Evolutionary conservation across 2,888 invertebrate species (phyloP).

Genomic region (Chrysotoxum bicinctum): DNA sequence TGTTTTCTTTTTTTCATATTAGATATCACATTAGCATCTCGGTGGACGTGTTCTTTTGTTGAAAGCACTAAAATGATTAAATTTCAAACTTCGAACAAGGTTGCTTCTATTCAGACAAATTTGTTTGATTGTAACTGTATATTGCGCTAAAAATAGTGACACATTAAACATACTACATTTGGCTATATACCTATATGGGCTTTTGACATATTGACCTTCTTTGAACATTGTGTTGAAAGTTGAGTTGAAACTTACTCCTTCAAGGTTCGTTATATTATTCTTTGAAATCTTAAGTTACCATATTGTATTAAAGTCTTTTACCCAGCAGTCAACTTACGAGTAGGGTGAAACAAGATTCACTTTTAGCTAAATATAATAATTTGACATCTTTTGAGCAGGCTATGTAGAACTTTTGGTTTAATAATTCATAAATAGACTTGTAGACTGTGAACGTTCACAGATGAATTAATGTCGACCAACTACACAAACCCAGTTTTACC

Average conservation of each 20-base stretch:
- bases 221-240: background rate
- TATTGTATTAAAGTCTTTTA: background rate
- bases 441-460: no score
- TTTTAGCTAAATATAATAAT: no score
- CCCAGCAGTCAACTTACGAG: background rate
- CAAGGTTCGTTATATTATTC: background rate
- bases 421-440: no score
- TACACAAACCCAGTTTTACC: no score
- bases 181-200: background rate
- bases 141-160: background rate
- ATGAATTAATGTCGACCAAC: no score
- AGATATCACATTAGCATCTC: conserved; percentile 5
- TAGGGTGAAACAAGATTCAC: background rate
- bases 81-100: conserved; percentile 37
- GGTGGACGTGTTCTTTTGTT: conserved; percentile 20
- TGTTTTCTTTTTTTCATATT: background rate
- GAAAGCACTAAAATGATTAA: conserved; percentile 33
- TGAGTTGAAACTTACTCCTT: conserved; percentile 3
- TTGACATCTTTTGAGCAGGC: no score
- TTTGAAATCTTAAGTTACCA: background rate
- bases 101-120: background rate
- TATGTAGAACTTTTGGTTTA: no score
- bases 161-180: background rate
- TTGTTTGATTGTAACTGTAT: conserved; percentile 1
- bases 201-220: conserved; percentile 17